Conservation (phyloP, 2,113 vertebrate species). For the Polypterus bichir region DNA sequence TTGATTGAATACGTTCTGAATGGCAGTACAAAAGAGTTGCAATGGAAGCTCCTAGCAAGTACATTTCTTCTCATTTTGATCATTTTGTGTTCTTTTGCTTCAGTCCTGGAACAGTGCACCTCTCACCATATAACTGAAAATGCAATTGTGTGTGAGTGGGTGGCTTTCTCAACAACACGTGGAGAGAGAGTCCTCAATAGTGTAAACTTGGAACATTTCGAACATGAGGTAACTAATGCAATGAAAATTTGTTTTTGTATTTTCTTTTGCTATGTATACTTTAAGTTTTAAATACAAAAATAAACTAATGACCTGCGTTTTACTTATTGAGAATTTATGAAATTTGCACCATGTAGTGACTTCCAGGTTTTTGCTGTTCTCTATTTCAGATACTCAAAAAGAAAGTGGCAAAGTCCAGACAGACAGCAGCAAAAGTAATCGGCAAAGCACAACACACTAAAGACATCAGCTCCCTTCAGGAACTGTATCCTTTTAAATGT, state of each 20-base stretch:
- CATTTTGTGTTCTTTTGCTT: neutral
- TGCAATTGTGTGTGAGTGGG: constrained; percentile 53
- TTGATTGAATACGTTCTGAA: too few species aligned
- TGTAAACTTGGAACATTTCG: constrained; percentile 54
- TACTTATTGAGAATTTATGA: neutral
- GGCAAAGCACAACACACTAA: constrained; percentile 32
- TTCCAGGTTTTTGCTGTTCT: neutral
- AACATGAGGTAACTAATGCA: constrained; percentile 58
- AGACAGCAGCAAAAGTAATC: constrained; percentile 28
- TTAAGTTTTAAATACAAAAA: neutral
- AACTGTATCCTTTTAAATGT: constrained; percentile 62
- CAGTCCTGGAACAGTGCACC: constrained; percentile 75
- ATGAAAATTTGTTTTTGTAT: neutral
- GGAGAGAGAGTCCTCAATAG: constrained; percentile 31
- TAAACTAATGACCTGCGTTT: neutral
- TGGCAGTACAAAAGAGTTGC: too few species aligned
- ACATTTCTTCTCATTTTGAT: too few species aligned
- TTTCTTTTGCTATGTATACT: neutral
- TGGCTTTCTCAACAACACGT: constrained; percentile 63
- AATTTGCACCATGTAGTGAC: neutral
- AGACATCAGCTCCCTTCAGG: constrained; percentile 55
- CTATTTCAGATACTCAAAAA: constrained; percentile 54
- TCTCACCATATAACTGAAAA: constrained; percentile 44
- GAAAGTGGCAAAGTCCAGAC: constrained; percentile 31
- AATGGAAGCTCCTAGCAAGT: too few species aligned